Evolutionary conservation across 2,797 vertebrate species (phyloP), one percentile per base, ranked within the genome.

Genomic region (Pangasius djambal): DNA sequence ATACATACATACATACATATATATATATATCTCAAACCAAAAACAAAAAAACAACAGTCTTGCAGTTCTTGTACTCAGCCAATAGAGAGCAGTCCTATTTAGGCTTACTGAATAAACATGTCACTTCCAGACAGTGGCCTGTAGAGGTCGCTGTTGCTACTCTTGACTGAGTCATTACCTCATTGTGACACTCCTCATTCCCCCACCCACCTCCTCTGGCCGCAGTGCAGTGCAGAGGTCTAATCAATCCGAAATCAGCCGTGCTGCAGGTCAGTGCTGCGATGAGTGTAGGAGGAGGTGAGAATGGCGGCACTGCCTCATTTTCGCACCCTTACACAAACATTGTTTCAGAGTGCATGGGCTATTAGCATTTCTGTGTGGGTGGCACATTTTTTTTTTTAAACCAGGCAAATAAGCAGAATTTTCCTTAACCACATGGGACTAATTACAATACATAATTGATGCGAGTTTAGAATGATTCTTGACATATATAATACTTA

Each of bases 231-330:
- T 94, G 93, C 93, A 94, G 94, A 94, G 94, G 94, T 94, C 95
- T 94, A 95, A 96, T 95, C 94, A 89, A 93, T 95, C 95, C 95
- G 94, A 94, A 95, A 96, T 95, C 96, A 95, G 94, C 95, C 94
- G 93, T 95, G 92, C 92, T 94, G 92, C 87, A 92, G 95, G 96
- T 96, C 96, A 96, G 88, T 93, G 94, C 93, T 92, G 94, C 95
- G 94, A 95, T 93, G 92, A 95, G 95, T 96, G 96, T 97, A 96
- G 96, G 96, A 96, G 96, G 96, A 95, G 96, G 96, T 97, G 95
- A 95, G 95, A 95, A 95, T 96, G 95, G 95, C 95, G 86, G 31
- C 40, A 94, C 91, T 90, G 86, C 86, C 89, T 88, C 75, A 87
- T 89, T 86, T 90, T 95, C 96, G 95, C 96, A 95, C 94, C 95